Base-by-base conservation (phyloP, 2,888 invertebrate species). In the Dioctria rufipes region DNA sequence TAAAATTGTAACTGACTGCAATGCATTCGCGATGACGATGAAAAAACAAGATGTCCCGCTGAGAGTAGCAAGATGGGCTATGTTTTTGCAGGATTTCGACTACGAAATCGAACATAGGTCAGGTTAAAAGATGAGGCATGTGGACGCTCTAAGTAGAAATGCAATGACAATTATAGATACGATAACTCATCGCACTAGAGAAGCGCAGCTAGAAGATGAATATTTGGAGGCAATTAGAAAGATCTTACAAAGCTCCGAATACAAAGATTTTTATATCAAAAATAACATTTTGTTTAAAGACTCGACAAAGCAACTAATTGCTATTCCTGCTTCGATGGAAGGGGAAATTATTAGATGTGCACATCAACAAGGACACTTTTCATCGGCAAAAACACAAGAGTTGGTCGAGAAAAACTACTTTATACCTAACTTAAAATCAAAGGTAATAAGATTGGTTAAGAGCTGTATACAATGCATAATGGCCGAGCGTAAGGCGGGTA, bases 291-390 rank as follows among this genome's bases (percentile, higher is more conserved):
- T 71, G 3, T 54, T 51, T 37, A 71, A 71, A 5, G 11, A 39
- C 5, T 37, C 40, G 3, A 42, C 51, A 6, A 37, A 61, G 8
- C 73, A 81, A 25, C 49, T 79, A 40, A 42, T 81, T 40, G 75
- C 66, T 25, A 58, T 81, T 39, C 81, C 79, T 4, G 9, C 58
- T 4, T 54, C 73, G 5, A 78, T 81, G 69, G 71, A 81, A 11
- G 54, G 54, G 4, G 65, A 81, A 9, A 81, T 81, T 1, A 78
- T 81, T 3, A 60, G 51, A n/a, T 5, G 37, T 9, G 54, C 42
- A 2, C 81, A 75, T 43, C 60, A 51, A 8, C 60, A 80, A 40
- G 81, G 81, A 13, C 80, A 80, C 25, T 81, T 81, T 54, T 43
- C 75, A 3, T 51, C 39, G 1, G 63, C 11, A 43, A 81, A 77